Conservation (phyloP, 30 jellyfish, hydroid and myxozoan genomes). For the Aurelia sp. region DNA sequence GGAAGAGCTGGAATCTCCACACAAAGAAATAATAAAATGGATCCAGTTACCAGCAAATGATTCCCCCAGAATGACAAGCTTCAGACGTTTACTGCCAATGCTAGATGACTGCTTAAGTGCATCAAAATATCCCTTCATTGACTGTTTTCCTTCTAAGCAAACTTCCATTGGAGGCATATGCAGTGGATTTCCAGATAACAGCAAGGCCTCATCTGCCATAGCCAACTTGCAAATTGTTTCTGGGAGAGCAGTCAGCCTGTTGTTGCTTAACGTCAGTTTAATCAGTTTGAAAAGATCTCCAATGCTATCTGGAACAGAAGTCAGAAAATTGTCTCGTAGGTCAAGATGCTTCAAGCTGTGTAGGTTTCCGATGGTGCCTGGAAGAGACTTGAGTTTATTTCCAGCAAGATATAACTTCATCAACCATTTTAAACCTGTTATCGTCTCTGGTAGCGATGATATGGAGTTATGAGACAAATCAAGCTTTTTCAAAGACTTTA, state of each 20-base stretch:
- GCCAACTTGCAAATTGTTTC: slow-evolving; percentile 56
- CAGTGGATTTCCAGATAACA: slow-evolving; percentile 74
- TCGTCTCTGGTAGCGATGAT: slow-evolving; percentile 17
- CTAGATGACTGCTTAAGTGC: slow-evolving; percentile 51
- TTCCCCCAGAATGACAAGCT: slow-evolving; percentile 84
- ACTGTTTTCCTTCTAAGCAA: slow-evolving; percentile 67
- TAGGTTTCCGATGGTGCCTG: slow-evolving; percentile 40
- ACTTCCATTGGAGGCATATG: slow-evolving; percentile 89
- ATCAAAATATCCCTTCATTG: slow-evolving; percentile 75
- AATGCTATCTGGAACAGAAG: slow-evolving; percentile 67
- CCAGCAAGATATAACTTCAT: slow-evolving; percentile 41
- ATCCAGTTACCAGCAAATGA: slow-evolving; percentile 65
- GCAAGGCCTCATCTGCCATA: slow-evolving; percentile 39
- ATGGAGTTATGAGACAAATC: slow-evolving; percentile 43
- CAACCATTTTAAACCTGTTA: slow-evolving; percentile 10
- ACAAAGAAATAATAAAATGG: no score
- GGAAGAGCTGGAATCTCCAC: no score
- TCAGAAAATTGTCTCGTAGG: slow-evolving; percentile 61
- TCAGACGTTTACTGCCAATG: slow-evolving; percentile 63
- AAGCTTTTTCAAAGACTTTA: slow-evolving; percentile 51
- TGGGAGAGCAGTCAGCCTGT: slow-evolving; percentile 81
- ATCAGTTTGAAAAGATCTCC: slow-evolving; percentile 53
- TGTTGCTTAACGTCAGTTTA: slow-evolving; percentile 51
- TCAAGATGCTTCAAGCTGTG: slow-evolving; percentile 41
- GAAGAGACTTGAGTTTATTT: slow-evolving; percentile 49